These are phyloP conservation scores for Euura lappo DNA, from an alignment of 1,140 invertebrate genomes.

Conservation along the genomic window DNA sequence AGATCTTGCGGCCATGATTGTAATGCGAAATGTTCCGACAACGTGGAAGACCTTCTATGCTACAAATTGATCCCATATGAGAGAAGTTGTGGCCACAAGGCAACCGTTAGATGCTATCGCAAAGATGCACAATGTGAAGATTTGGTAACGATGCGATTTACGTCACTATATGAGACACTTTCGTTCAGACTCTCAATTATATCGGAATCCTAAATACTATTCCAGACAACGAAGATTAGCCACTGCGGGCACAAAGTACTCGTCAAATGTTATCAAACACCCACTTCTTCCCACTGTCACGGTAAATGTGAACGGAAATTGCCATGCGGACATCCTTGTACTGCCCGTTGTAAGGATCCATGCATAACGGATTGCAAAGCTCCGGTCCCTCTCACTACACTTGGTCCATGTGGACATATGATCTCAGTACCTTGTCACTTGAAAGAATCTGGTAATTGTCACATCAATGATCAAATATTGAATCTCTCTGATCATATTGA, in stretches of 20 bases:
- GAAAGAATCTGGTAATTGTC: constrained; percentile 16
- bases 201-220: background rate
- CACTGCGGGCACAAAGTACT: constrained; percentile 54
- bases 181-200: background rate
- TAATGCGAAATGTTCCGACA: constrained; percentile 48
- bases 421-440: constrained; percentile 52
- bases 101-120: background rate
- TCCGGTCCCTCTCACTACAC: constrained; percentile 29
- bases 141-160: background rate
- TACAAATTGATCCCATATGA: constrained; percentile 34
- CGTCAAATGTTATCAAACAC: constrained; percentile 42
- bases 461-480: background rate
- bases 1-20: constrained; percentile 54
- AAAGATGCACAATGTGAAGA: background rate
- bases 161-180: constrained; percentile 4
- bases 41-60: constrained; percentile 51
- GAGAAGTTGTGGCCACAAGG: background rate
- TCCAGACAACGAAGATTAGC: constrained; percentile 57
- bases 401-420: constrained; percentile 55
- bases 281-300: constrained; percentile 42
- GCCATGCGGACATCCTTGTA: constrained; percentile 58
- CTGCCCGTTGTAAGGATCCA: constrained; percentile 40
- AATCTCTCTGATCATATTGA: background rate
- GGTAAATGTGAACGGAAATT: constrained; percentile 46
- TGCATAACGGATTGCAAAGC: constrained; percentile 50